These are phyloP conservation scores for Grapholita molesta DNA, from an alignment of 1,140 invertebrate species.

Conservation along the genomic window DNA sequence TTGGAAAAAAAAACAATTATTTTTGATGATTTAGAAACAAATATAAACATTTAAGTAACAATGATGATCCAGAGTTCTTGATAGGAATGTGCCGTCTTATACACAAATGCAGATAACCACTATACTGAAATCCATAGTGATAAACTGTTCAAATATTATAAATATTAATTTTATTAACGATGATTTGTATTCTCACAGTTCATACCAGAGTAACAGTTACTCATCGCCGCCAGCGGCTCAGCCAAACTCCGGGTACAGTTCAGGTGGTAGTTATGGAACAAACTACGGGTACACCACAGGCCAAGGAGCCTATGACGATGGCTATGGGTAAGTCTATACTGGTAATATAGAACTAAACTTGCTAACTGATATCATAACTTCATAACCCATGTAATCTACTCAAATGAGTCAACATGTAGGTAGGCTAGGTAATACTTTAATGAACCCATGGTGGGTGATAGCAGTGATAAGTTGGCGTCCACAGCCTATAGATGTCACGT, in stretches of 20 bases:
- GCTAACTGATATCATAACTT: neutral
- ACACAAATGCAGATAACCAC: conserved; percentile 60
- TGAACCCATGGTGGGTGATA: no score
- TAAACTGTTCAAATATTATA: conserved; percentile 11
- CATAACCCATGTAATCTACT: no score
- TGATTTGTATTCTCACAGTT: conserved; percentile 35
- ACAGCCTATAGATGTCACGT: no score
- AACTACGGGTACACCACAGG: conserved; percentile 65
- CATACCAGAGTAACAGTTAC: conserved; percentile 58
- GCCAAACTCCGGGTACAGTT: conserved; percentile 47
- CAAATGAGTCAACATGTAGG: no score
- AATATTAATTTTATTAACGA: conserved; percentile 1
- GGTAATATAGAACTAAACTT: neutral
- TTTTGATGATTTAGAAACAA: neutral
- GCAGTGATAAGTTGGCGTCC: no score
- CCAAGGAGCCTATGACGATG: conserved; percentile 59
- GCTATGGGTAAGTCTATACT: conserved; percentile 48
- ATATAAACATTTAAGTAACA: neutral
- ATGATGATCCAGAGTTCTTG: conserved; percentile 59
- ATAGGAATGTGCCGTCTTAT: conserved; percentile 75
- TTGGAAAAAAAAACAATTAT: neutral
- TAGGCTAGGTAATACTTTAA: no score
- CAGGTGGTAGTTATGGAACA: conserved; percentile 48
- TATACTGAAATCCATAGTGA: conserved; percentile 35
- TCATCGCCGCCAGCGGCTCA: conserved; percentile 47